Evolutionary conservation across 2,888 invertebrate genomes (phyloP), one percentile per base, ranked within the genome.

Genomic region (Eristalinus aeneus): DNA sequence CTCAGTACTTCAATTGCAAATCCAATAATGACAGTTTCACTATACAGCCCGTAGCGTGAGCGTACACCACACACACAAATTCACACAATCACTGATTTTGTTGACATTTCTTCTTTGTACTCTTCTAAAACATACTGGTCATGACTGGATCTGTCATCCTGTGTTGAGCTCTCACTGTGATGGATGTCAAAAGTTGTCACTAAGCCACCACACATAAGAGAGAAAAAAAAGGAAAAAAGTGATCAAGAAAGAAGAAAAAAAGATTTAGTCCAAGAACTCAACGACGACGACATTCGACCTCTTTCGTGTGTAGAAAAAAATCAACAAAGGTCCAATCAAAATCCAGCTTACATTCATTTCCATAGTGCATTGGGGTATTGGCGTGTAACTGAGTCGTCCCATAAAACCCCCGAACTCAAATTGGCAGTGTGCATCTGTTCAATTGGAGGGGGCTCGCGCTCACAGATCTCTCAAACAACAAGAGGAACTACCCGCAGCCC

Each of bases 271-370:
- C 78, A 79, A 83, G 74, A 82, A 83, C 71, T 87, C 74, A 79
- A 87, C 74, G 74, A 83, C 74, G 74, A 83, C 83, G 78, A 83
- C 68, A 75, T 87, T 83, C 83, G 74, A 87, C 83, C 78, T 75
- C 83, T 82, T 87, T 83, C 68, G 68, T 58, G 71, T 79, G 72
- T 75, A 79, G 27, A 27, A 69, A 79, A 83, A 79, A 72, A 74
- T 77, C 36, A 79, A 83, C 71, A 71, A 87, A 79, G 61, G 60
- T 74, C 36, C 54, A 76, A 64, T 65, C 23, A 85, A 81, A 74
- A 36, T 23, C 53, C 67, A 11, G 58, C 22, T 71, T 54, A 53
- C 46, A 64, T 32, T 71, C 22, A 71, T 34, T 31, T 31, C 63
- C 58, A 68, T 68, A 53, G 5, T 32, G 46, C 56, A 67, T 5